Evolutionary conservation across 2,113 vertebrate genomes (phyloP), one percentile per base, ranked within the genome.

Genomic region (Connochaetes taurinus): DNA sequence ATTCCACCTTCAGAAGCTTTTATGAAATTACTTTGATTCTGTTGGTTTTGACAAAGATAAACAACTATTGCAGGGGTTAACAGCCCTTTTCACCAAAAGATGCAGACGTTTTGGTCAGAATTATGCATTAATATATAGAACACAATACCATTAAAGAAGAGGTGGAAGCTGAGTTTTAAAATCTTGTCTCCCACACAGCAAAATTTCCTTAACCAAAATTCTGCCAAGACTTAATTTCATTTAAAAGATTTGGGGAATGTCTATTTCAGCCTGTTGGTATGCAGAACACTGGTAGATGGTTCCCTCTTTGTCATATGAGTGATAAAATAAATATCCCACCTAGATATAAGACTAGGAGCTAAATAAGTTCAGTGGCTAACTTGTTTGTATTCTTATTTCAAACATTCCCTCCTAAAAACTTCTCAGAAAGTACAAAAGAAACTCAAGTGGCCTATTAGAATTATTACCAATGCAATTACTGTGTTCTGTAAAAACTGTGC

Each of bases 201-300:
- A 94, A 76, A 96, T 90, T 74, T 7, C 81, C 47, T 86, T 86
- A 74, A 53, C 53, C 58, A 86, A 90, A 97, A 94, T 89, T 89
- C 55, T 91, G 50, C 80, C 33, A 83, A 36, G 50, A 53, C 33
- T 53, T 82, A 83, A 94, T 80, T 94, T 40, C 64, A 83, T 27
- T 87, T 90, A 83, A 96, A 94, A 71, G 43, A 93, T 15, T 74
- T 94, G 57, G 87, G 50, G 25, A n/a, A 67, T 93, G 88, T 55
- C 52, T 90, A 25, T 45, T 47, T 94, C 19, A 92, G 53, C 53
- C 71, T 84, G 6, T 40, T 93, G 55, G 29, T 78, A 93, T 60
- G 12, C 1, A 96, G 33, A 96, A 74, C 27, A 92, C 3, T 52
- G 15, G 6, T 82, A 90, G 47, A 86, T 33, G 17, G 71, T 57